Conservation (phyloP, 2,113 vertebrate species). For the Cyanoliseus patagonus region DNA sequence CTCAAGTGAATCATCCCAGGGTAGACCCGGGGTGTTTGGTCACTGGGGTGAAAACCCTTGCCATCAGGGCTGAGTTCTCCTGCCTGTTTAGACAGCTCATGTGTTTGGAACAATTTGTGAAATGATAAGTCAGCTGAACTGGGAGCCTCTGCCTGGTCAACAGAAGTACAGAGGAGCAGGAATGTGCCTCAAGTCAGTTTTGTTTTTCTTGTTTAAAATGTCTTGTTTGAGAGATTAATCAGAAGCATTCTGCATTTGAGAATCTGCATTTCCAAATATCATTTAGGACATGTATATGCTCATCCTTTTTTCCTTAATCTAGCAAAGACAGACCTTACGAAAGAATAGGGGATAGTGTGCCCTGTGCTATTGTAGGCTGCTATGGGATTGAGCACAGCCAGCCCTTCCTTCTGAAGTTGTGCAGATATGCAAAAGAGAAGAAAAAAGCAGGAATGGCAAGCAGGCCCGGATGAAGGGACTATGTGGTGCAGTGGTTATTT, state of each 20-base stretch:
- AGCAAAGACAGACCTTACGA: background rate
- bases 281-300: background rate
- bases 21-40: background rate
- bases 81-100: background rate
- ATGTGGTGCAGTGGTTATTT: background rate
- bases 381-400: background rate
- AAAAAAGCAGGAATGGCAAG: background rate
- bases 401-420: background rate
- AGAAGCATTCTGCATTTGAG: background rate
- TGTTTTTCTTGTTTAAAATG: background rate
- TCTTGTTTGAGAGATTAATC: background rate
- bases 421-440: background rate
- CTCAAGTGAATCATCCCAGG: background rate
- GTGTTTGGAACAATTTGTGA: background rate
- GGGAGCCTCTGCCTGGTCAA: background rate
- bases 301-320: background rate
- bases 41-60: background rate
- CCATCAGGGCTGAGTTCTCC: background rate
- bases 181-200: background rate
- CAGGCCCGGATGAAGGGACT: background rate
- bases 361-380: background rate
- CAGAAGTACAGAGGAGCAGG: background rate
- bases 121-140: background rate
- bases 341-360: background rate
- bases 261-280: background rate